phyloP scores from a whole-genome alignment of 1,140 invertebrate species.

The Caenorhabditis latens region DNA sequence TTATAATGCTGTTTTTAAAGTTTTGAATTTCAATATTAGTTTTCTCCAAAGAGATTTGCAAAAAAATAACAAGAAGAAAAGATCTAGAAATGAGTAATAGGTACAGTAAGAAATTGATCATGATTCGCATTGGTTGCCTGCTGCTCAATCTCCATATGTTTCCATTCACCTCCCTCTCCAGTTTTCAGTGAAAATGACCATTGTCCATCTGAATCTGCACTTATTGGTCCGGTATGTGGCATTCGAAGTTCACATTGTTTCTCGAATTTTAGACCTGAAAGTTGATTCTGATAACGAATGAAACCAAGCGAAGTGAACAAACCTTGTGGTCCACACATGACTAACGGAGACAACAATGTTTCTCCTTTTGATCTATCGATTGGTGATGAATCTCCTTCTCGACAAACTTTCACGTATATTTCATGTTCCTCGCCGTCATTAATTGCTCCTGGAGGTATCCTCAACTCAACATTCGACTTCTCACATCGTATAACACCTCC shows the following conservation, averaged over 20 bases:
- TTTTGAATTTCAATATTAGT: too few relatives aligned
- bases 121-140: slow-evolving; percentile 13
- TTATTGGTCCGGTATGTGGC: slow-evolving; percentile 56
- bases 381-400: slow-evolving; percentile 83
- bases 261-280: slow-evolving; percentile 58
- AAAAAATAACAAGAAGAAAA: neutral
- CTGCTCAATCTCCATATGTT: slow-evolving; percentile 58
- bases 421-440: slow-evolving; percentile 86
- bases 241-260: slow-evolving; percentile 61
- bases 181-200: slow-evolving; percentile 63
- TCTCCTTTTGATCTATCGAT: slow-evolving; percentile 89
- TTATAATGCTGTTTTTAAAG: slow-evolving; percentile 18
- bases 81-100: slow-evolving; percentile 62
- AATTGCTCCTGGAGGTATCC: slow-evolving; percentile 89
- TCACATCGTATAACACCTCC: slow-evolving; percentile 87
- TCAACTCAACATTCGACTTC: slow-evolving; percentile 89
- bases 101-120: slow-evolving; percentile 59
- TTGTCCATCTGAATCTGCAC: slow-evolving; percentile 45
- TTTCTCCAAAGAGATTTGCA: neutral
- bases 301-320: neutral
- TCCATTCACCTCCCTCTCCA: slow-evolving; percentile 64
- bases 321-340: slow-evolving; percentile 94
- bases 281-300: neutral
- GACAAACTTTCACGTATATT: slow-evolving; percentile 87
- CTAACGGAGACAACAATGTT: slow-evolving; percentile 89